Conservation (phyloP, 2,113 vertebrate genomes). For the Raphicerus campestris region DNA sequence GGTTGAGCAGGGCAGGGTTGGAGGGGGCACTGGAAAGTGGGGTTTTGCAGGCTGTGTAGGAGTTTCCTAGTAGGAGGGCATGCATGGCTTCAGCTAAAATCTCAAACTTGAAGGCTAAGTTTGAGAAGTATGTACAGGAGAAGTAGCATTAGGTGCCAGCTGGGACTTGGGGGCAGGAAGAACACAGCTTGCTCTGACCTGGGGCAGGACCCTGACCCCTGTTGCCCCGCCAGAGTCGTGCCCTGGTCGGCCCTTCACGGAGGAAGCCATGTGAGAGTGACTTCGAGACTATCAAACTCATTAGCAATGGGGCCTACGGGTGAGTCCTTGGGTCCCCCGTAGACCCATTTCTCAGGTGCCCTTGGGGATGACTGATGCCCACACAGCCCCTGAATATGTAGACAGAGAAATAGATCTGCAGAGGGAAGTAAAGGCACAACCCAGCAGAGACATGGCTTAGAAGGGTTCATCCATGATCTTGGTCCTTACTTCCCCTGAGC, state of each 20-base stretch:
- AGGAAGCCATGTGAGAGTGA: conserved; percentile 93
- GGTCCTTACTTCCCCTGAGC: background rate
- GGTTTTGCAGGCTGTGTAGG: background rate
- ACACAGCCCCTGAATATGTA: background rate
- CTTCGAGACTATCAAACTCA: conserved; percentile 97
- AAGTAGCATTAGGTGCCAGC: too few species aligned
- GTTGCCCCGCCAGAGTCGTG: conserved; percentile 77
- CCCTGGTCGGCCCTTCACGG: conserved; percentile 79
- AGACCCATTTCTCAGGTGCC: background rate
- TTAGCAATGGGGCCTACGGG: conserved; percentile 98
- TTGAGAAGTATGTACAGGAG: background rate
- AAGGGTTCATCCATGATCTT: background rate
- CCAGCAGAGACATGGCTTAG: too few species aligned
- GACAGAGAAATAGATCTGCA: background rate
- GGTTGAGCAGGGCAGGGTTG: background rate
- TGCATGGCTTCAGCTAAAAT: background rate
- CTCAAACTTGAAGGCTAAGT: background rate
- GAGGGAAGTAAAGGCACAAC: background rate
- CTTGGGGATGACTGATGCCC: background rate
- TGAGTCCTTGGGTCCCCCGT: conserved; percentile 73
- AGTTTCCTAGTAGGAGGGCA: background rate
- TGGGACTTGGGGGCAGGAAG: background rate
- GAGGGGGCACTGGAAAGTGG: background rate
- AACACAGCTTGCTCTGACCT: background rate
- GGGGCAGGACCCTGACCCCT: background rate